Percentiles rank a stretch among this genome's conserved stretches.
These are phyloP conservation scores for Deilephila porcellus DNA, from an alignment of 2,888 invertebrate species.

Conservation along the genomic window DNA sequence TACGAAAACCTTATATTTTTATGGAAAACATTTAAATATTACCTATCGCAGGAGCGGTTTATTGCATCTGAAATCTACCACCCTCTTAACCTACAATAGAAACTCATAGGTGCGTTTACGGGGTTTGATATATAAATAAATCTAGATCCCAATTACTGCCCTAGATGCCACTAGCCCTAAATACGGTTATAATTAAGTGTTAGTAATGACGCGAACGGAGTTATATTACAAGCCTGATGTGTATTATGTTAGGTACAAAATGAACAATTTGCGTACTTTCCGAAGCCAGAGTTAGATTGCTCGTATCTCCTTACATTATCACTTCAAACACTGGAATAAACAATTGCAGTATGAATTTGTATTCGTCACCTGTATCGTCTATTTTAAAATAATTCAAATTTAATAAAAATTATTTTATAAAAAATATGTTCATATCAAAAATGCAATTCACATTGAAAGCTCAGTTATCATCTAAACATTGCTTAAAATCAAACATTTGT, in stretches of 20 bases:
- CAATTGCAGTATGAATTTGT: constrained; percentile 10
- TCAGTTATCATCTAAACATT: not conserved
- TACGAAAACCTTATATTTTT: no score
- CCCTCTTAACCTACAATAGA: no score
- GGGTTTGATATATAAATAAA: no score
- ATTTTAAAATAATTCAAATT: not conserved
- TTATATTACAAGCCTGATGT: not conserved
- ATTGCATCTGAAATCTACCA: no score
- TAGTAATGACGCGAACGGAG: not conserved
- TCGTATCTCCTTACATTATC: constrained; percentile 69
- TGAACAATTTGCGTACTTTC: constrained; percentile 77
- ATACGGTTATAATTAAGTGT: constrained; percentile 10
- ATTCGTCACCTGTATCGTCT: not conserved
- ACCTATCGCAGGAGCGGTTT: no score
- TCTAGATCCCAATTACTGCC: not conserved
- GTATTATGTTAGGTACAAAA: constrained; percentile 65
- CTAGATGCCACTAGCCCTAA: constrained; percentile 10
- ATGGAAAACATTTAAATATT: no score
- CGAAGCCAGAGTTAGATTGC: constrained; percentile 75
- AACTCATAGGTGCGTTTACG: no score
- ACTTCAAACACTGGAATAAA: constrained; percentile 77
- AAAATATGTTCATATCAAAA: not conserved
- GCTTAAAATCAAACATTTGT: constrained; percentile 17
- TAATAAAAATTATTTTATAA: not conserved
- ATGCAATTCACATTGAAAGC: constrained; percentile 16